Base-by-base conservation (phyloP, 1,140 invertebrate genomes). In the Homarus americanus region DNA sequence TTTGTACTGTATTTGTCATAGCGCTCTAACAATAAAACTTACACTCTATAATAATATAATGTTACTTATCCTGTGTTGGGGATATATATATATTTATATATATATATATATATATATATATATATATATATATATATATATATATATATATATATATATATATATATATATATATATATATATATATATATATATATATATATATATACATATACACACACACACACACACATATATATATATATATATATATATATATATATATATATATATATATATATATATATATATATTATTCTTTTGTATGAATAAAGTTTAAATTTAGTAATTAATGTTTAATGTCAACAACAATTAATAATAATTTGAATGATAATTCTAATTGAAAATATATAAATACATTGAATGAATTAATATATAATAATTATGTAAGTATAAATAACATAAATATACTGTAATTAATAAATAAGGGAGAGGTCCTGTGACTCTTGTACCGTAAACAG, bases 41-140 rank as follows among this genome's bases (percentile, higher is more conserved):
- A 58, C 40, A 17, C 28, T 66, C 32, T 24, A 82, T 66, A 38
- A 58, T 20, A 3, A 12, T 58, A 20, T 15, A 4, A 20, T 58
- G 4, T 58, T 12, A 58, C 53, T 58, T 12, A 58, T 20, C 53
- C 53, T 58, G 10, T 58, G 44, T 20, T 4, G 53, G 1, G 41
- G 40, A 49, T 44, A 28, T 32, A 24, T 73, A 28, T 3, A 10
- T 49, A 20, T 73, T n/a, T 44, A 17, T 73, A 49, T 73, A 73
- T 44, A 69, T 72, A 72, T 72, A 72, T 84, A 72, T 84, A 41
- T 84, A 72, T 73, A 44, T 44, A 72, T 44, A 41, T 49, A 72
- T 44, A 85, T 44, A 85, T 84, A 84, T 84, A 84, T 72, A 84
- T 84, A 84, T 84, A 83, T 12, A 63, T 82, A 63, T 82, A 82